These are phyloP conservation scores for Heliopora coerulea DNA, from an alignment of 92 coral and sea anemone species.

Conservation along the genomic window DNA sequence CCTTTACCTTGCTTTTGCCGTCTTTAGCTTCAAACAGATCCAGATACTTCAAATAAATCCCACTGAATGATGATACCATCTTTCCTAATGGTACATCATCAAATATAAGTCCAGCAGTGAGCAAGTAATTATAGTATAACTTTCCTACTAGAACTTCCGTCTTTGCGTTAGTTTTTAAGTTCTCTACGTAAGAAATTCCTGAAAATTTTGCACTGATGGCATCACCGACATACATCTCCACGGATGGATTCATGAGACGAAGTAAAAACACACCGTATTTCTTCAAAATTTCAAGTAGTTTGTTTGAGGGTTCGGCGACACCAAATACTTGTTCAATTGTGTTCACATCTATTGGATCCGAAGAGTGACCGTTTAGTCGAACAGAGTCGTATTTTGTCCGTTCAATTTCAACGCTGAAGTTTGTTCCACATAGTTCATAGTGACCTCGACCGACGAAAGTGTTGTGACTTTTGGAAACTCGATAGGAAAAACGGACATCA, in stretches of 20 bases:
- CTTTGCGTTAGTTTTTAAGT: slow-evolving; percentile 51
- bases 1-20: slow-evolving; percentile 25
- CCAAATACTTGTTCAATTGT: slow-evolving; percentile 75
- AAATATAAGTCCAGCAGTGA: slow-evolving; percentile 74
- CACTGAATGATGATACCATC: slow-evolving; percentile 65
- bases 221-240: slow-evolving; percentile 68
- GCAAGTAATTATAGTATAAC: slow-evolving; percentile 44
- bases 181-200: slow-evolving; percentile 62
- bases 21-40: slow-evolving; percentile 55
- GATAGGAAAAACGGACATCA: slow-evolving; percentile 77
- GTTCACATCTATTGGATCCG: slow-evolving; percentile 74
- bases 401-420: slow-evolving; percentile 63
- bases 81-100: slow-evolving; percentile 56
- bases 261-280: slow-evolving; percentile 61
- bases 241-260: slow-evolving; percentile 67
- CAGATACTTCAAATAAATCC: slow-evolving; percentile 58
- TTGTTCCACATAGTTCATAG: slow-evolving; percentile 73
- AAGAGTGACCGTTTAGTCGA: slow-evolving; percentile 64
- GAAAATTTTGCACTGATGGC: slow-evolving; percentile 71
- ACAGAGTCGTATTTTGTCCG: slow-evolving; percentile 55
- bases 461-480: slow-evolving; percentile 55
- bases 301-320: slow-evolving; percentile 47
- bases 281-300: slow-evolving; percentile 55
- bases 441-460: slow-evolving; percentile 79
- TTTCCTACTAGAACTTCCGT: slow-evolving; percentile 77